These are phyloP conservation scores for Hozukius guyotensis DNA, from an alignment of 2,797 vertebrate genomes.

Conservation along the genomic window DNA sequence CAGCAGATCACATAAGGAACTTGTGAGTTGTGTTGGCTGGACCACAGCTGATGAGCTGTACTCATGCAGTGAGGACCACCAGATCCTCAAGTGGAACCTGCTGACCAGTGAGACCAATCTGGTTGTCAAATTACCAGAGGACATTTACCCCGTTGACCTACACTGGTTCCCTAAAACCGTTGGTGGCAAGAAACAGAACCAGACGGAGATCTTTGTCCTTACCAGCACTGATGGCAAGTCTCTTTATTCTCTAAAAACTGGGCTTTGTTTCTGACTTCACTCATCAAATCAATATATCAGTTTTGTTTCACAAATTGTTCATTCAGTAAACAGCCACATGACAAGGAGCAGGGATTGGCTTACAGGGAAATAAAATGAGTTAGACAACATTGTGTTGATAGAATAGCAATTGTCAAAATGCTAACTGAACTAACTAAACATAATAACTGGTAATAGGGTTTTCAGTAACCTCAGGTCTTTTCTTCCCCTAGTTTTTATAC, in stretches of 20 bases:
- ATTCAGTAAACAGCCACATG: neutral
- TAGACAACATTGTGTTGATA: neutral
- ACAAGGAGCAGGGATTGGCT: neutral
- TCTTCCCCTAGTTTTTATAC: neutral
- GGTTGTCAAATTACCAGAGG: conserved; percentile 89
- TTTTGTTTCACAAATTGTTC: neutral
- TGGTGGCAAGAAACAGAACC: conserved; percentile 90
- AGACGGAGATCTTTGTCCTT: conserved; percentile 91
- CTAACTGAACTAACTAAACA: neutral
- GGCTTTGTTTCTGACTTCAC: neutral
- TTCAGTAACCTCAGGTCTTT: neutral
- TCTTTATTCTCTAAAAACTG: conserved; percentile 13
- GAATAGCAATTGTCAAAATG: neutral
- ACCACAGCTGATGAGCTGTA: conserved; percentile 94
- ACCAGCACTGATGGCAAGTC: conserved; percentile 94
- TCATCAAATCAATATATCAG: neutral
- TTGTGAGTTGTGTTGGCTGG: conserved; percentile 95
- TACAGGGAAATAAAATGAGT: neutral
- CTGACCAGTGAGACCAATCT: conserved; percentile 88
- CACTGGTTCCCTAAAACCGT: conserved; percentile 93
- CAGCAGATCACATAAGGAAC: conserved; percentile 76
- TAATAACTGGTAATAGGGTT: neutral
- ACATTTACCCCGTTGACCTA: conserved; percentile 92
- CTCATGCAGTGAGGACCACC: conserved; percentile 96
- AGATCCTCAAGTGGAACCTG: conserved; percentile 94